A percentile compares a stretch with the other conserved stretches of the same genome.
Conservation (phyloP, 2,888 invertebrate genomes). For the Oligia latruncula region DNA sequence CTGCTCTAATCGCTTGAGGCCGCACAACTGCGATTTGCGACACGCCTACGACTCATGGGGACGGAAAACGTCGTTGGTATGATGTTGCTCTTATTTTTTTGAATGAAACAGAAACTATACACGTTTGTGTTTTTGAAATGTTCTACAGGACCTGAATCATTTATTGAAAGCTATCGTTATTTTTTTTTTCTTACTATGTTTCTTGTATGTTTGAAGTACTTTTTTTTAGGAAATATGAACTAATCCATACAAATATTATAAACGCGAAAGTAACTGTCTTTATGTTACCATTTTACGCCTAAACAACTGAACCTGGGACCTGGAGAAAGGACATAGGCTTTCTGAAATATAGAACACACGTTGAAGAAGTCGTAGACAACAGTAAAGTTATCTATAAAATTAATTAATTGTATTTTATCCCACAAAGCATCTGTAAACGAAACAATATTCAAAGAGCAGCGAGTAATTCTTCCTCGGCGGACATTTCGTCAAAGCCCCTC, state of each 20-base stretch:
- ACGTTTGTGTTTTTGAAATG: neutral
- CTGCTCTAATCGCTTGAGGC: conserved; percentile 63
- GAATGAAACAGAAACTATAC: neutral
- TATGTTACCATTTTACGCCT: too few species aligned
- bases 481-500: conserved; percentile 52
- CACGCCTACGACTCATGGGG: conserved; percentile 70
- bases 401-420: neutral
- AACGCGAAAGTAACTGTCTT: neutral
- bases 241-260: neutral
- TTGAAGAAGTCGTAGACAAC: neutral
- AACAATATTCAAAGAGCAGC: conserved; percentile 49
- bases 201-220: neutral
- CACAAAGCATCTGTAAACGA: conserved; percentile 10
- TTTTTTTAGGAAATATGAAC: neutral
- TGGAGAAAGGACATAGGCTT: neutral
- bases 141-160: neutral
- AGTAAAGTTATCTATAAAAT: neutral
- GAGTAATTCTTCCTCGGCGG: conserved; percentile 35
- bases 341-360: too few species aligned
- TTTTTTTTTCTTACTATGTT: neutral
- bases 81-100: neutral
- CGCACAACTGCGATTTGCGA: conserved; percentile 62
- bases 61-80: neutral
- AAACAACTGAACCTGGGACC: neutral
- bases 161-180: neutral